Base-by-base conservation (phyloP, 2,113 vertebrate genomes). In the Leucopternis melanops region DNA sequence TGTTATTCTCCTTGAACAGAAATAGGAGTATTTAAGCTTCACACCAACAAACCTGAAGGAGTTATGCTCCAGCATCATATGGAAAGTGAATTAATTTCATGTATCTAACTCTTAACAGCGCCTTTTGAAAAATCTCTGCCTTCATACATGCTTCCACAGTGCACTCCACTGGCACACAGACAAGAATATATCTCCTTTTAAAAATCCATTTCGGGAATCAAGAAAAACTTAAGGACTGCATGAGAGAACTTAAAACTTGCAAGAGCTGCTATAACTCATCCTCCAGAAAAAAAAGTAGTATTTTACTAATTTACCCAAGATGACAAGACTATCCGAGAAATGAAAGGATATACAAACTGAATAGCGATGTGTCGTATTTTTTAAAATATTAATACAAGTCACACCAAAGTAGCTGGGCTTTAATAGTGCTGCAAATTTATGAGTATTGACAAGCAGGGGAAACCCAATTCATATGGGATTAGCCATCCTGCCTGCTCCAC, bases 91-190 rank as follows among this genome's bases (percentile, higher is more conserved):
- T 32, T 40, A 55, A 45, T 47, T 80, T 71, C 11, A 45, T 15
- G 16, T 26, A 67, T 18, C 57, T 80, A 38, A 16, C 34, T 57
- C 59, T 50, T 52, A 55, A 57, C 34, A 62, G 31, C 0, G 7
- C 23, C 66, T 81, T 87, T 34, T 72, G 82, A 86, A 93, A 82
- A 71, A 86, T 49, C 57, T 29, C 65, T 94, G 71, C 66, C 15
- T 72, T 90, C 54, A 81, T 34, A 61, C 67, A 63, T 80, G 88
- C 81, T 92, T 93, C 91, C 80, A 85, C 93, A 97, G 78, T 94
- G 95, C 93, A 94, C 92, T 95, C 84, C 91, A 87, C 88, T 94
- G 91, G 82, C 88, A 93, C 59, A 71, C 42, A 62, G 65, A 78
- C 29, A 93, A 83, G 61, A 80, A 75, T 13, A 57, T 49, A 75